A percentile compares a stretch with the other conserved stretches of the same genome.
phyloP scores from a whole-genome alignment of 2,113 vertebrate species.

The Oxygymnocypris stewartii region DNA sequence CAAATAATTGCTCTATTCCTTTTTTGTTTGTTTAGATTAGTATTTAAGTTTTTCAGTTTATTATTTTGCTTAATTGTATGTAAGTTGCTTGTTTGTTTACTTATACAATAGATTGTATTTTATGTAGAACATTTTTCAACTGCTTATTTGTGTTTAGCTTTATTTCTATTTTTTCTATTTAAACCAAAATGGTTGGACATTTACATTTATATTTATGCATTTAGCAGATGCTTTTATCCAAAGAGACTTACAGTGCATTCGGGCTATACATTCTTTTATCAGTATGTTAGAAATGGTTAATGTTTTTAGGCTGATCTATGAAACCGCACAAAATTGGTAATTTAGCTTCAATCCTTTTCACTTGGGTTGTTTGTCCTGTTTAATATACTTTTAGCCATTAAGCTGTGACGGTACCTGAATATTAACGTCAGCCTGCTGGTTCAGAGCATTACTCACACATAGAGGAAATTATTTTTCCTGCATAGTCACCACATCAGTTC shows the following conservation, averaged over 20 bases:
- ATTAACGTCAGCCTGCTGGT: constrained; percentile 31
- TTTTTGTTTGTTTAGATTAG: too few relatives aligned
- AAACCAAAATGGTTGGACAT: neutral
- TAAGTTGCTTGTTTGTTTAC: neutral
- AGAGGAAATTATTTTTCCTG: constrained; percentile 56
- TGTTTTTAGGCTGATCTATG: neutral
- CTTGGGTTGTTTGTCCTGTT: constrained; percentile 24
- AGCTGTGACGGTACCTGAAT: neutral
- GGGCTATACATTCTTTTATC: too few relatives aligned
- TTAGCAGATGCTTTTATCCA: too few relatives aligned
- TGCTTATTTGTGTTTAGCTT: neutral
- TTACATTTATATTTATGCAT: too few relatives aligned
- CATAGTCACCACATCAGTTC: constrained; percentile 31
- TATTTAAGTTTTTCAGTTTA: too few relatives aligned
- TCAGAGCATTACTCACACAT: constrained; percentile 30
- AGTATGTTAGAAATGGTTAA: neutral
- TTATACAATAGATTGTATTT: neutral
- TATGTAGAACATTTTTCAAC: too few relatives aligned
- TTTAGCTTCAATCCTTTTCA: constrained; percentile 2
- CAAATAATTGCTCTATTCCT: too few relatives aligned
- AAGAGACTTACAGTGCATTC: too few relatives aligned
- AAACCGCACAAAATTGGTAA: neutral
- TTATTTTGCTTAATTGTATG: too few relatives aligned
- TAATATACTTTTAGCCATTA: neutral
- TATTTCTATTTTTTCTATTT: neutral